Conservation (phyloP, 2,888 invertebrate genomes). For the Meliscaeva auricollis region DNA sequence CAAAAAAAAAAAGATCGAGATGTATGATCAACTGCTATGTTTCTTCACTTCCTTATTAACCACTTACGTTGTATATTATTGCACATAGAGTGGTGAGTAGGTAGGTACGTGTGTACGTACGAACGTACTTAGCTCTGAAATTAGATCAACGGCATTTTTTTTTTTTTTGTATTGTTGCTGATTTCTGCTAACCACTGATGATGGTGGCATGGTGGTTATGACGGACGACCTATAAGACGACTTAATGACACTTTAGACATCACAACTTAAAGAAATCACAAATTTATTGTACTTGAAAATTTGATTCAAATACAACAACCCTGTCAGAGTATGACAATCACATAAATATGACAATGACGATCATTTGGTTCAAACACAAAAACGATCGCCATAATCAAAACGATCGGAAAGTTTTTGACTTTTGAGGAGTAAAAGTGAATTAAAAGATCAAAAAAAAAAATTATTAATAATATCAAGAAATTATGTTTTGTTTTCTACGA, state of each 20-base stretch:
- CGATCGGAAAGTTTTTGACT: conserved; percentile 47
- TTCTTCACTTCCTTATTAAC: conserved; percentile 76
- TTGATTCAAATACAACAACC: conserved; percentile 28
- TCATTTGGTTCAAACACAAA: conserved; percentile 16
- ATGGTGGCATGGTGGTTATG: conserved; percentile 17
- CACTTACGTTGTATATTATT: conserved; percentile 74
- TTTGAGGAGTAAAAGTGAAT: conserved; percentile 50
- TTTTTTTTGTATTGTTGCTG: conserved; percentile 43
- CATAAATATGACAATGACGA: conserved; percentile 35
- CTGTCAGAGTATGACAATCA: conserved; percentile 11
- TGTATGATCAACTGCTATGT: conserved; percentile 73
- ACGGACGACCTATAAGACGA: conserved; percentile 70
- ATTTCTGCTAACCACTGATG: conserved; percentile 50
- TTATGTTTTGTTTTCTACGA: conserved; percentile 46
- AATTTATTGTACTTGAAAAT: conserved; percentile 56
- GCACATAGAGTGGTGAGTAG: conserved; percentile 52
- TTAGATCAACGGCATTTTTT: conserved; percentile 73
- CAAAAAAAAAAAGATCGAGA: conserved; percentile 57
- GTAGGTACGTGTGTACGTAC: conserved; percentile 48
- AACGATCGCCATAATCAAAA: conserved; percentile 52
- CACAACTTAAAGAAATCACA: conserved; percentile 71
- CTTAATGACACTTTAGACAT: conserved; percentile 70
- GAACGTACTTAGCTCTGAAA: conserved; percentile 65
- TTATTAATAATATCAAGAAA: not conserved
- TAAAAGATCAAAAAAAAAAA: conserved; percentile 5